Conservation (phyloP, 1,140 invertebrate species). For the Oreohelix idahoensis region DNA sequence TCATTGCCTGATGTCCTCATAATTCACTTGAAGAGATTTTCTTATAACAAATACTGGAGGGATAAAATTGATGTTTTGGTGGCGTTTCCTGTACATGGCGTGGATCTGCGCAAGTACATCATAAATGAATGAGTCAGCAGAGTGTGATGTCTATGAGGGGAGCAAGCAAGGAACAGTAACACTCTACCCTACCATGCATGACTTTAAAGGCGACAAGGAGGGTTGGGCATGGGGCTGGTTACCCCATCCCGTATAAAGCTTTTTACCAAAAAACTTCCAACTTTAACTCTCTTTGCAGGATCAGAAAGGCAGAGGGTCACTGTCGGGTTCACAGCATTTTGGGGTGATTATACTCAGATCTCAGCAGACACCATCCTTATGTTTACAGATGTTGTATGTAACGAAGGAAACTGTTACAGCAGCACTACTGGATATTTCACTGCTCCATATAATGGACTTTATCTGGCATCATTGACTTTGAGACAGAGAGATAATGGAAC, state of each 20-base stretch:
- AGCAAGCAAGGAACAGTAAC: no score
- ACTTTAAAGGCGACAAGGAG: no score
- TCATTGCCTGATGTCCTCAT: constrained; percentile 89
- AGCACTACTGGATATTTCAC: neutral
- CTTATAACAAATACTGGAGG: constrained; percentile 80
- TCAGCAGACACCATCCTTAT: neutral
- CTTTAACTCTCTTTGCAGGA: no score
- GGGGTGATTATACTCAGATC: neutral
- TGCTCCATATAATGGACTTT: neutral
- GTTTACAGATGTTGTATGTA: neutral
- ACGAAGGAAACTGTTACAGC: neutral
- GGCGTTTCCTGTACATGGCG: constrained; percentile 87
- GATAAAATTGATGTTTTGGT: constrained; percentile 90
- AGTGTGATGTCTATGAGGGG: constrained; percentile 74
- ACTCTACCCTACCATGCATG: no score
- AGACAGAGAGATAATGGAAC: neutral
- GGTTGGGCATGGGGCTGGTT: no score
- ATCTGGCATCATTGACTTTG: neutral
- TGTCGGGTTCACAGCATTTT: neutral
- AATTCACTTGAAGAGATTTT: constrained; percentile 91
- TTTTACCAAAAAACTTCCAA: no score
- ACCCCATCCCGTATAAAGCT: no score
- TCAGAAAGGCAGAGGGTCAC: neutral
- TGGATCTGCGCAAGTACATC: constrained; percentile 75
- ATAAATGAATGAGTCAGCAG: constrained; percentile 67